Evolutionary conservation across 2,113 vertebrate species (phyloP).

Genomic region (Hippocampus abdominalis): DNA sequence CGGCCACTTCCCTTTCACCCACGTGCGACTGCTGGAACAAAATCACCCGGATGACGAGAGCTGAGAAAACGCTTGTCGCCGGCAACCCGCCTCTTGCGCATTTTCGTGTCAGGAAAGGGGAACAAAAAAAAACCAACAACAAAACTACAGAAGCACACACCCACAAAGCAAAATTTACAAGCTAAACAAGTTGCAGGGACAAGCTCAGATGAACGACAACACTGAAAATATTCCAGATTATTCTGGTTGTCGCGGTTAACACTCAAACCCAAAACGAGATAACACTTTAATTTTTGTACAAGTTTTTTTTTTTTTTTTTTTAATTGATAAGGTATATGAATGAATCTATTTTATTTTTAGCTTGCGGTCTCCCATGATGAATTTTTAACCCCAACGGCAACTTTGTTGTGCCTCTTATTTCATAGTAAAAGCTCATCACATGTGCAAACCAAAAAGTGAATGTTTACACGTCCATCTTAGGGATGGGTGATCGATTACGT

Average conservation of each 20-base stretch:
- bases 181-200: not conserved
- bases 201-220: not conserved
- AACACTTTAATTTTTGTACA: not conserved
- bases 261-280: not conserved
- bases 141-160: not conserved
- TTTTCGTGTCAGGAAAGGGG: not conserved
- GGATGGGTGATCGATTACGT: not conserved
- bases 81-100: not conserved
- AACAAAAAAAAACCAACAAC: not conserved
- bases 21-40: conserved; percentile 96
- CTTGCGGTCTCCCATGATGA: not conserved
- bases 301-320: not conserved
- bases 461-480: not conserved
- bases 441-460: conserved; percentile 1
- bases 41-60: conserved; percentile 91
- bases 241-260: not conserved
- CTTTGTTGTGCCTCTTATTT: not conserved
- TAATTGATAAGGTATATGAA: conserved; percentile 3
- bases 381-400: not conserved
- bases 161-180: not conserved
- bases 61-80: conserved; percentile 72
- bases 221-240: not conserved
- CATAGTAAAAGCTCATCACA: not conserved
- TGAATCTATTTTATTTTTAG: not conserved
- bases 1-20: conserved; percentile 98